Base-by-base conservation (phyloP, 2,888 invertebrate genomes). In the Heliconius cydno region DNA sequence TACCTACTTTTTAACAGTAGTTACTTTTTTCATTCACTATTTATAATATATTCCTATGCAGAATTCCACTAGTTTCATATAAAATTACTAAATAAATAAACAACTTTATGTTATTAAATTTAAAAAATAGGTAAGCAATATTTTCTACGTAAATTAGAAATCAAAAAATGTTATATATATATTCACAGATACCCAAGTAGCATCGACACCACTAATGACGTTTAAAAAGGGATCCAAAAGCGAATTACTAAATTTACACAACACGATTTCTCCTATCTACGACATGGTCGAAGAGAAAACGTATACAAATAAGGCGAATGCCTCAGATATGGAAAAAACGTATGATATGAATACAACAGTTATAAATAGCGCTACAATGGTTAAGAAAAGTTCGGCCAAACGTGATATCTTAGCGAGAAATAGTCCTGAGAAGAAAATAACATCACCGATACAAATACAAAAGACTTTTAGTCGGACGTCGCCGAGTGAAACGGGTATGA, bases 231-330 rank as follows among this genome's bases (percentile, higher is more conserved):
- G 88, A 12, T 81, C 86, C 2, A 90, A 89, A 82, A 87, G 84
- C 75, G 92, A 93, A 15, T 82, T 94, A 0, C 83, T 94, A 60
- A 89, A 91, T 80, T 84, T 94, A 22, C 92, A 93, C 85, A 90
- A 87, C 71, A 93, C 93, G 0, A 92, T 95, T 86, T 95, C 95
- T 0, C 95, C 95, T 0, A 95, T 95, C 25, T 94, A 91, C 88
- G 93, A 93, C 67, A 87, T 89, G 86, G 76, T 89, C 0, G 89
- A 90, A 76, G 93, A 92, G 63, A 92, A 93, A 77, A 91, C 93
- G 0, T 93, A 91, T 82, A 91, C 91, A 0, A 85, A 89, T 0
- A 92, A 90, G 80, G 87, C 82, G 0, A 89, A 85, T 41, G 85
- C 85, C 12, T 71, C 74, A 13, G 82, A 80, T 28, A 87, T 89